Conservation (phyloP, 2,113 vertebrate genomes). For the Acrocephalus arundinaceus region DNA sequence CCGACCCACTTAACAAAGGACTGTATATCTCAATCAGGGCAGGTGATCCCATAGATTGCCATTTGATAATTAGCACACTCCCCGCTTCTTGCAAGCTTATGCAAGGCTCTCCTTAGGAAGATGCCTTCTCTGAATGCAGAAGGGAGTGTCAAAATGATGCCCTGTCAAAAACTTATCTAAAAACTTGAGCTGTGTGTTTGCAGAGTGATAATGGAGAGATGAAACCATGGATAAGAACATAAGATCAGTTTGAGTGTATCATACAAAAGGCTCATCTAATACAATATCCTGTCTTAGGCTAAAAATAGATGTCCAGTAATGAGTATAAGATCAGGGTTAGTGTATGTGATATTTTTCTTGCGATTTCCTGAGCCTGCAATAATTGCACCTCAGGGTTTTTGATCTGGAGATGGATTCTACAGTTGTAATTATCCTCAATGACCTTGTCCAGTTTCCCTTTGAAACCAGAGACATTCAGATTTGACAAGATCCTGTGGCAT, state of each 20-base stretch:
- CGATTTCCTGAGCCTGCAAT: background rate
- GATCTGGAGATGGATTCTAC: background rate
- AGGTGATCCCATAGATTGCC: slow-evolving; percentile 58
- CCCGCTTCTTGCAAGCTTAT: background rate
- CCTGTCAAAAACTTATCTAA: background rate
- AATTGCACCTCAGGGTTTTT: slow-evolving; percentile 19
- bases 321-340: background rate
- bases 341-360: background rate
- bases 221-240: background rate
- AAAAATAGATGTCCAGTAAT: slow-evolving; percentile 16
- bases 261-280: background rate
- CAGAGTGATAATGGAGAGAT: background rate
- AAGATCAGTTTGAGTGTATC: background rate
- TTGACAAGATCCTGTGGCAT: background rate
- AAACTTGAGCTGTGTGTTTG: background rate
- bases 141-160: background rate
- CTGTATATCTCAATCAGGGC: slow-evolving; percentile 71
- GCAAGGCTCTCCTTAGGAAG: background rate
- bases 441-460: slow-evolving; percentile 26
- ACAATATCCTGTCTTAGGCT: background rate
- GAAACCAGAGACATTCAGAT: background rate
- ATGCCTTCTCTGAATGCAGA: background rate
- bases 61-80: slow-evolving; percentile 12
- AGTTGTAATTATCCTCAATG: slow-evolving; percentile 43
- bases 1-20: slow-evolving; percentile 62